These are phyloP conservation scores for Volucella zonaria DNA, from an alignment of 2,888 invertebrate species.

Conservation along the genomic window DNA sequence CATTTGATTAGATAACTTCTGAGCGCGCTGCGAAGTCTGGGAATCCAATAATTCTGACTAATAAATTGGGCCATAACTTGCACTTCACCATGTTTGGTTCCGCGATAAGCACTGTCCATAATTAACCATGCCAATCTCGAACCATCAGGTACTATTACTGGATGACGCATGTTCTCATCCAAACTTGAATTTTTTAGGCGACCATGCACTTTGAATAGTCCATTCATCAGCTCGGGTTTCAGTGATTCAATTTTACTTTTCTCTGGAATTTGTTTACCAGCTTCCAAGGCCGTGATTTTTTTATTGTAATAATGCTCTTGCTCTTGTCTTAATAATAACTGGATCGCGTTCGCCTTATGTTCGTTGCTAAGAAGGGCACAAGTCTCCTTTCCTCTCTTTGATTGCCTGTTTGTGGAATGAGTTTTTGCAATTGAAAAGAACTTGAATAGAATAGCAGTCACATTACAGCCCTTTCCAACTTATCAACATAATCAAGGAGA, in stretches of 20 bases:
- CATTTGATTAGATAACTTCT: too few relatives aligned
- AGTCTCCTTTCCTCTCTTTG: slow-evolving; percentile 4
- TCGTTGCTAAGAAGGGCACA: background rate
- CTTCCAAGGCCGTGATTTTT: too few relatives aligned
- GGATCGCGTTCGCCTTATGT: slow-evolving; percentile 1
- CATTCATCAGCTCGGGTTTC: too few relatives aligned
- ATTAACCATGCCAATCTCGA: background rate
- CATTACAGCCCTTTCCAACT: slow-evolving; percentile 1
- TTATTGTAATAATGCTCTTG: background rate
- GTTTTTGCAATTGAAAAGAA: background rate
- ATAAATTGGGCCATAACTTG: background rate
- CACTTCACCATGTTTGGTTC: too few relatives aligned
- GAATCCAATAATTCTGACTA: background rate
- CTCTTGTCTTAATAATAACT: background rate
- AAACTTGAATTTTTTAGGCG: background rate
- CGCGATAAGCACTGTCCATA: background rate
- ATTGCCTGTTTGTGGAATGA: background rate
- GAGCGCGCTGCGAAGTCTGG: slow-evolving; percentile 29
- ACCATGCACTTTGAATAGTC: background rate
- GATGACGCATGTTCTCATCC: slow-evolving; percentile 6
- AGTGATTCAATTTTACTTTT: slow-evolving; percentile 5
- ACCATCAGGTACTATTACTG: slow-evolving; percentile 5
- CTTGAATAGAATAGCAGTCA: slow-evolving; percentile 16
- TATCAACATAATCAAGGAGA: slow-evolving; percentile 6
- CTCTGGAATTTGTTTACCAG: background rate